Conservation (phyloP, 2,797 vertebrate species). For the Sarcophilus harrisii region DNA sequence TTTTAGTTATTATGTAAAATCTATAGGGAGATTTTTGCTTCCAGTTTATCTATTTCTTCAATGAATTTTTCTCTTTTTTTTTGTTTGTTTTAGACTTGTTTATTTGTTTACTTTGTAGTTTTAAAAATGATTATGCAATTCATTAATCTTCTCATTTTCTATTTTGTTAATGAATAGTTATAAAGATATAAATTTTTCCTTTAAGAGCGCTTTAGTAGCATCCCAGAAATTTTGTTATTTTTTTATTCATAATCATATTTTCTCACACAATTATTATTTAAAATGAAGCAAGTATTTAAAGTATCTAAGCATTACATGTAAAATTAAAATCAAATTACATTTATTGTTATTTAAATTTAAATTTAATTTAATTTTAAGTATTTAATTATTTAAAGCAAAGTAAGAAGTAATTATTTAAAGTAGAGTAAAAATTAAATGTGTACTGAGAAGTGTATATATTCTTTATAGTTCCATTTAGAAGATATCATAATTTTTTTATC, state of each 20-base stretch:
- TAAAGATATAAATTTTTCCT: not conserved
- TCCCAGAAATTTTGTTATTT: not conserved
- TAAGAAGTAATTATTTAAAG: too few species aligned
- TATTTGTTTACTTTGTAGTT: not conserved
- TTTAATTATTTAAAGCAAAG: too few species aligned
- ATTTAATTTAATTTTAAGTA: too few species aligned
- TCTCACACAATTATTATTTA: not conserved
- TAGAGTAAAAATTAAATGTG: not conserved
- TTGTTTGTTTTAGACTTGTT: not conserved
- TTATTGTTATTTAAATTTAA: too few species aligned
- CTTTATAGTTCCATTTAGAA: not conserved
- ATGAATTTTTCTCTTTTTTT: not conserved
- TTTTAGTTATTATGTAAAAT: not conserved
- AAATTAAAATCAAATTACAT: too few species aligned
- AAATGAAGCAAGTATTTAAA: too few species aligned
- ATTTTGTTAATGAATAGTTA: not conserved
- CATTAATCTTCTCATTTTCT: not conserved
- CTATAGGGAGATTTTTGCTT: not conserved
- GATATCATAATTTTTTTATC: not conserved
- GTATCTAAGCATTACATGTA: too few species aligned
- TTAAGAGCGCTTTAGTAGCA: not conserved
- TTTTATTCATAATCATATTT: not conserved
- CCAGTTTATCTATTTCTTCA: not conserved
- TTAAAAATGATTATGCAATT: not conserved
- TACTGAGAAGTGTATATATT: not conserved